Evolutionary conservation across 2,113 vertebrate species (phyloP).

Genomic region (Bufo gargarizans): DNA sequence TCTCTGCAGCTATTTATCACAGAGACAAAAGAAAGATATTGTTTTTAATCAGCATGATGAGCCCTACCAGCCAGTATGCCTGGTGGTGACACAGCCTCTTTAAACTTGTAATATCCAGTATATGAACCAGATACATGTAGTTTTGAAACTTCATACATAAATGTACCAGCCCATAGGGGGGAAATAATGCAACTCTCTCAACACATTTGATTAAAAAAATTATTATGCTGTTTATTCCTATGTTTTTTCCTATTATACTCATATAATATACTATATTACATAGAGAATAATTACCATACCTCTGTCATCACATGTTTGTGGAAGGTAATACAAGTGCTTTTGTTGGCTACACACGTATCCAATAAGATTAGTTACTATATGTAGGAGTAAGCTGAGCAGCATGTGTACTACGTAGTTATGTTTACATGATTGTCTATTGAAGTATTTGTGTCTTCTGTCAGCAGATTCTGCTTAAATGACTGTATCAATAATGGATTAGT

Average conservation of each 20-base stretch:
- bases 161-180: too few species aligned
- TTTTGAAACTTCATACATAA: too few species aligned
- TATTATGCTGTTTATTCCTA: neutral
- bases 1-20: too few species aligned
- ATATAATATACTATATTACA: neutral
- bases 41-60: too few species aligned
- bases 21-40: too few species aligned
- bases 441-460: slow-evolving; percentile 60
- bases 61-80: too few species aligned
- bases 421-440: slow-evolving; percentile 61
- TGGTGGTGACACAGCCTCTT: too few species aligned
- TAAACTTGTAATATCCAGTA: too few species aligned
- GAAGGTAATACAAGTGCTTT: neutral
- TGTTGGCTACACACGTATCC: neutral
- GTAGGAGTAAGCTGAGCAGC: neutral
- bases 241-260: neutral
- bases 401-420: slow-evolving; percentile 50
- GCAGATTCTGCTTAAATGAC: slow-evolving; percentile 63
- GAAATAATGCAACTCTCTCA: too few species aligned
- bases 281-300: neutral
- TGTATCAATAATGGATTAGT: slow-evolving; percentile 64
- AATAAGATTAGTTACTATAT: slow-evolving; percentile 5
- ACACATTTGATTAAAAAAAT: neutral
- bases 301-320: neutral
- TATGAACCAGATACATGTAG: too few species aligned